Conservation (phyloP, 2,113 vertebrate species). For the Heliornis fulica region DNA sequence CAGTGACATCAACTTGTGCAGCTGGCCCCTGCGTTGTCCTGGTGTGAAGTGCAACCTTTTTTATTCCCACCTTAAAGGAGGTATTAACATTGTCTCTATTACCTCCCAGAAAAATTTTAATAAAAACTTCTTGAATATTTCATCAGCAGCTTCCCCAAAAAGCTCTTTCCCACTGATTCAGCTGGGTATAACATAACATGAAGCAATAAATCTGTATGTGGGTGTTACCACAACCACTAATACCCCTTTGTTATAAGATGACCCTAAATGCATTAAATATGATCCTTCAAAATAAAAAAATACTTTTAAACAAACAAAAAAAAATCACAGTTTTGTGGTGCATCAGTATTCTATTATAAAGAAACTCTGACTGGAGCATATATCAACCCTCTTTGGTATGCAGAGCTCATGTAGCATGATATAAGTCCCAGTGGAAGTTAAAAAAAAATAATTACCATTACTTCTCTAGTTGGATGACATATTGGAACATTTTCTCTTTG, state of each 20-base stretch:
- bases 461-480: slow-evolving; percentile 47
- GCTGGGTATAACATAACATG: neutral
- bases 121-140: slow-evolving; percentile 54
- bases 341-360: neutral
- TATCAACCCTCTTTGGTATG: slow-evolving; percentile 43
- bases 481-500: slow-evolving; percentile 60
- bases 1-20: neutral
- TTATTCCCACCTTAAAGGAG: neutral
- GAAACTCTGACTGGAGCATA: neutral
- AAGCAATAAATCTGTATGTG: neutral
- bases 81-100: neutral
- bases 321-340: neutral
- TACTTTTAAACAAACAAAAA: neutral
- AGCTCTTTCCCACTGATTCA: slow-evolving; percentile 28
- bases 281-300: slow-evolving; percentile 9
- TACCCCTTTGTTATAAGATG: neutral
- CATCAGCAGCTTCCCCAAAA: slow-evolving; percentile 28
- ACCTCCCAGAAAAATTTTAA: slow-evolving; percentile 27
- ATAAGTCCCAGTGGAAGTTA: slow-evolving; percentile 58
- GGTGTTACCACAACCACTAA: neutral
- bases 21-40: neutral
- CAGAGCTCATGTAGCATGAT: slow-evolving; percentile 33
- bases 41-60: neutral
- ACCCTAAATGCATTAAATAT: slow-evolving; percentile 14
- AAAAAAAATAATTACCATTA: slow-evolving; percentile 69